Percentiles rank a stretch among this genome's conserved stretches.
Evolutionary conservation across 2,888 invertebrate genomes (phyloP).

Genomic region (Mellilla xanthometata): DNA sequence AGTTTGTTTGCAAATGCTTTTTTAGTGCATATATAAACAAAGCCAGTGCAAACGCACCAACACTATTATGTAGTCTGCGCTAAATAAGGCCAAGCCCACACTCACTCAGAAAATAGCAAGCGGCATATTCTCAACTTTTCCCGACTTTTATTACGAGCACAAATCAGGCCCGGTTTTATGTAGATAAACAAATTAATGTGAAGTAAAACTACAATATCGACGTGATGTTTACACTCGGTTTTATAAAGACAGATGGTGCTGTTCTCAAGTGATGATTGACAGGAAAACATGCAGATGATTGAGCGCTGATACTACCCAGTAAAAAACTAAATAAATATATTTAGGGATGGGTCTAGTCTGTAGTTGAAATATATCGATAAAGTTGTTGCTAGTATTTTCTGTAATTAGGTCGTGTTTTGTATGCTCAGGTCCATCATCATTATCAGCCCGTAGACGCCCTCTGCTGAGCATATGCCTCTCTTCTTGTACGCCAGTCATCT

Average conservation of each 20-base stretch:
- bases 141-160: conserved; percentile 58
- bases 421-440: no score
- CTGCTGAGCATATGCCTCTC: no score
- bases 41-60: background rate
- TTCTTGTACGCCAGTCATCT: no score
- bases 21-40: no score
- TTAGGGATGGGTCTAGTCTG: conserved; percentile 42
- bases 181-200: conserved; percentile 70
- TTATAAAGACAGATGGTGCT: conserved; percentile 77
- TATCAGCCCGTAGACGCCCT: no score
- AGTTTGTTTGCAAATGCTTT: no score
- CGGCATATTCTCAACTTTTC: conserved; percentile 22
- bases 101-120: conserved; percentile 20
- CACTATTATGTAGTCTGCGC: background rate
- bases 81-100: conserved; percentile 18
- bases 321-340: conserved; percentile 73
- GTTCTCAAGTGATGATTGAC: conserved; percentile 61
- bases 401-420: no score
- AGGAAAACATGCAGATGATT: conserved; percentile 72
- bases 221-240: conserved; percentile 62
- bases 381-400: no score
- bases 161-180: conserved; percentile 58
- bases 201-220: conserved; percentile 69
- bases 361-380: no score
- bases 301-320: conserved; percentile 74